Evolutionary conservation across 2,113 vertebrate species (phyloP), one percentile per base, ranked within the genome.

Genomic region (Syrmaticus mikado): DNA sequence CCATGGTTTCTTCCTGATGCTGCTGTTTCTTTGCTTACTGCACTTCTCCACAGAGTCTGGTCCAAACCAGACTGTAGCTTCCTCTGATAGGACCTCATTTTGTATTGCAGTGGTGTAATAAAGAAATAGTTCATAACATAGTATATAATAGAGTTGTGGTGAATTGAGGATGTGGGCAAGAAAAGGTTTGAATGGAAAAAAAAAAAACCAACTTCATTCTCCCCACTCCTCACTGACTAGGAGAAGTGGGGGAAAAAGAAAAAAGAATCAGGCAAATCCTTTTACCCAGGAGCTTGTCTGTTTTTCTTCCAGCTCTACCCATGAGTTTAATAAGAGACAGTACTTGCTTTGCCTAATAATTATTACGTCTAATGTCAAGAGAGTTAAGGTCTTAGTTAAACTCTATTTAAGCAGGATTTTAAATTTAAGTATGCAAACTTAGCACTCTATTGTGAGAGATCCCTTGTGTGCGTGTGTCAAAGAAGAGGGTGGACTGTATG

Each of bases 391-490:
- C 72, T 91, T 70, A 76, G 67, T 87, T 92, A 93, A 92, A 85
- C 5, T 85, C 89, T 83, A 3, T 96, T 96, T 89, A 92, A 94
- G 82, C 45, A 88, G 38, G 79, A 61, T 88, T 94, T 95, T 82
- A 92, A 94, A 83, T 89, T 92, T 94, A 96, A 92, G 57, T 45
- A 36, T 71, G 64, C 34, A 89, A 85, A 91, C 64, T 71, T 74
- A 74, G 52, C 61, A 71, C 32, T 89, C 85, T 80, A 71, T 68
- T 78, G 40, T 48, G n/a, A 87, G 65, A 74, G 30, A 75, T 90
- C 87, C 61, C 79, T 71, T 72, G 79, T 36, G 68, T 55, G 27
- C 0, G 3, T 10, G 52, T 28, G 0, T 74, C 36, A 62, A 28
- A 81, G 30, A 72, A 40, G 36, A 52, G 5, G 30, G 28, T 46